Percentiles rank a stretch among this genome's conserved stretches.
These are phyloP conservation scores for Centroberyx gerrardi DNA, from an alignment of 2,797 vertebrate species.

Conservation along the genomic window DNA sequence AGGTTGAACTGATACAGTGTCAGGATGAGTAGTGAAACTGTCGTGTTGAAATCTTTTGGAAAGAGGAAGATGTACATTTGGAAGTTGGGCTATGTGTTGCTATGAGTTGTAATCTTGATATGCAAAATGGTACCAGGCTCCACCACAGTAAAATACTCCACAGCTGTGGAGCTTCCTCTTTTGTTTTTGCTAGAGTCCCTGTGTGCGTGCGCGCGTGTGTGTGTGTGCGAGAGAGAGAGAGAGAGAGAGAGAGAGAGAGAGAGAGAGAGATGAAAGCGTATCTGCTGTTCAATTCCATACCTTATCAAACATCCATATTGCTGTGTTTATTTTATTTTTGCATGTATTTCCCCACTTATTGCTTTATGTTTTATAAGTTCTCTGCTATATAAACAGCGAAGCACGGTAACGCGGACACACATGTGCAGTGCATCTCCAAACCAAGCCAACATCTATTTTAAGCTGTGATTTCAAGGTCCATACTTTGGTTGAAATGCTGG, in stretches of 20 bases:
- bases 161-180: conserved; percentile 89
- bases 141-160: conserved; percentile 56
- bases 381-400: no score
- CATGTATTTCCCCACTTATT: no score
- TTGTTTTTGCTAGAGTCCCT: conserved; percentile 58
- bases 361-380: no score
- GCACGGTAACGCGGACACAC: no score
- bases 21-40: conserved; percentile 4
- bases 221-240: conserved; percentile 19
- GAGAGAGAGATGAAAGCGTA: neutral
- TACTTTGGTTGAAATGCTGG: no score
- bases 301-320: no score
- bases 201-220: conserved; percentile 31
- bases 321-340: no score
- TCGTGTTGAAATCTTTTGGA: conserved; percentile 38
- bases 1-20: neutral
- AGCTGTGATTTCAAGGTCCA: no score
- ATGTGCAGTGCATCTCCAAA: no score
- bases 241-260: neutral
- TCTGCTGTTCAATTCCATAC: no score
- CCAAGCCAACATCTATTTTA: no score
- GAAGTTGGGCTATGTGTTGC: conserved; percentile 41
- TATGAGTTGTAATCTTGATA: conserved; percentile 79
- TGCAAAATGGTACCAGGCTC: conserved; percentile 79
- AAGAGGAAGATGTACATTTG: conserved; percentile 72